These are phyloP conservation scores for Saimiri boliviensis DNA, from an alignment of 2,113 vertebrate species.

Conservation along the genomic window DNA sequence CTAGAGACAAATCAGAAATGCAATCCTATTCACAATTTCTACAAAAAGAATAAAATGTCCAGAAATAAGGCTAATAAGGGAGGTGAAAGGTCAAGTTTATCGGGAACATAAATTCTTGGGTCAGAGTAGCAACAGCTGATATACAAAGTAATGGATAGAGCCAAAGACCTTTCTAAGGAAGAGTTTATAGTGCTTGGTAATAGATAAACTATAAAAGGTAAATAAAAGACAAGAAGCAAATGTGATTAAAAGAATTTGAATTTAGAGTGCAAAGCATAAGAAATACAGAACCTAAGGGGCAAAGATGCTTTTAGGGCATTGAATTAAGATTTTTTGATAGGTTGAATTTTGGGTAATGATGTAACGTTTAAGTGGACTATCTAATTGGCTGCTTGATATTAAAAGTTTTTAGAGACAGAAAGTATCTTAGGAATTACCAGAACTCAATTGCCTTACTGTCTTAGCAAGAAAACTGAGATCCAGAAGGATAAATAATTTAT, in stretches of 20 bases:
- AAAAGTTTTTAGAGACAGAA: background rate
- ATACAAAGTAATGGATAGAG: background rate
- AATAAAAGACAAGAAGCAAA: background rate
- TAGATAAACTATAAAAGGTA: background rate
- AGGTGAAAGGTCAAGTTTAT: background rate
- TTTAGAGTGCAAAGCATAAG: background rate
- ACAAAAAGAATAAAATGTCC: too few species aligned
- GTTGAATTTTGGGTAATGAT: background rate
- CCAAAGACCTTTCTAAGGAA: background rate
- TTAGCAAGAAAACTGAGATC: background rate
- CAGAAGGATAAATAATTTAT: background rate
- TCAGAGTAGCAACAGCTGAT: background rate
- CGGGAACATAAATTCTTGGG: background rate
- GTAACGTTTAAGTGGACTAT: background rate
- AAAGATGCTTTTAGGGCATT: background rate
- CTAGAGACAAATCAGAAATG: too few species aligned
- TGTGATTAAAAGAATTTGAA: background rate
- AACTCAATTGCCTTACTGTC: background rate
- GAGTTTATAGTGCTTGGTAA: background rate
- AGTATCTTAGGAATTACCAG: background rate
- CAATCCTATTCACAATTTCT: too few species aligned
- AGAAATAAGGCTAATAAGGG: too few species aligned
- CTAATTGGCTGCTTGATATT: background rate
- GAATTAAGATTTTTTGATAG: background rate
- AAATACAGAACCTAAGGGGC: background rate